Conservation (phyloP, 92 coral and sea anemone species). For the Epizoanthus stellaris region DNA sequence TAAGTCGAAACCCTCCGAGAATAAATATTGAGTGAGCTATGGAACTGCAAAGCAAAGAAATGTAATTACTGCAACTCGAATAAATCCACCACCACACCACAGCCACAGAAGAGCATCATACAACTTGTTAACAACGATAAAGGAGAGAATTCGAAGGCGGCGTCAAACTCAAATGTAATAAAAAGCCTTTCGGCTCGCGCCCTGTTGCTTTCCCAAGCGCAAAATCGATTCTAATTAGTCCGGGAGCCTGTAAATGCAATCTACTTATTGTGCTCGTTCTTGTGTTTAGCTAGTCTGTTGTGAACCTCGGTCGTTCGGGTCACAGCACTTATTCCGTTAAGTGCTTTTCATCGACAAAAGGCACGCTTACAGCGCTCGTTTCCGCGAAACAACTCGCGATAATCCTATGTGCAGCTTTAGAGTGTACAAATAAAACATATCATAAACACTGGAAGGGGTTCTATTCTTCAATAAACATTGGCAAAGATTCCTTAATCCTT, state of each 20-base stretch:
- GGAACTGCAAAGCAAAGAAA: conserved; percentile 37
- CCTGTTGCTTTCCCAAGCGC: conserved; percentile 35
- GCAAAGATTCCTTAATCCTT: not conserved
- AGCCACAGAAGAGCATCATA: not conserved
- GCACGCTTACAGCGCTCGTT: not conserved
- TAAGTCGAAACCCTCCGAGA: conserved; percentile 48
- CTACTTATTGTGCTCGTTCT: not conserved
- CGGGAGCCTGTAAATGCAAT: conserved; percentile 20
- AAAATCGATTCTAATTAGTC: conserved; percentile 39
- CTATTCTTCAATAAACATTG: not conserved
- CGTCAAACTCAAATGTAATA: not conserved
- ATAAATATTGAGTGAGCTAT: conserved; percentile 42
- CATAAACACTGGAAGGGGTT: too few species aligned
- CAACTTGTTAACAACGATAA: not conserved
- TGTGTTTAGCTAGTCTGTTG: conserved; percentile 5
- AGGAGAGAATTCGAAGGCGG: not conserved
- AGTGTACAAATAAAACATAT: not conserved
- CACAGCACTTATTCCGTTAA: not conserved
- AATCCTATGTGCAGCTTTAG: not conserved
- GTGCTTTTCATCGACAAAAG: conserved; percentile 6
- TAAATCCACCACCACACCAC: not conserved
- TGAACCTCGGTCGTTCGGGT: conserved; percentile 7
- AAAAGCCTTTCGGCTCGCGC: not conserved
- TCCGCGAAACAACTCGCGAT: not conserved
- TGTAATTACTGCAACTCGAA: conserved; percentile 22